Evolutionary conservation across 2,797 vertebrate genomes (phyloP).

Genomic region (Gymnocypris eckloni): DNA sequence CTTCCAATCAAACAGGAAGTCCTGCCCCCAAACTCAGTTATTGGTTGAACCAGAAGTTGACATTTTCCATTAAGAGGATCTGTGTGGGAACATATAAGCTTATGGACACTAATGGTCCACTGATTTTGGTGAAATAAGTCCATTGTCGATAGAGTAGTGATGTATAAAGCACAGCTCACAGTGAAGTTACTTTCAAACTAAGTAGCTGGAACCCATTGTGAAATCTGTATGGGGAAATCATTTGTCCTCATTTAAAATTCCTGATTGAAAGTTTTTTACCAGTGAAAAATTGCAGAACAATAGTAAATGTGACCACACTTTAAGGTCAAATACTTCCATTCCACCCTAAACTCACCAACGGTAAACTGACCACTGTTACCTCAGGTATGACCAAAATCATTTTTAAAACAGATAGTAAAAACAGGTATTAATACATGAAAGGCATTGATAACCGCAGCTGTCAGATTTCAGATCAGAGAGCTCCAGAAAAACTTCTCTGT

Average conservation of each 20-base stretch:
- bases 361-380: background rate
- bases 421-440: background rate
- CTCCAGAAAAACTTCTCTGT: background rate
- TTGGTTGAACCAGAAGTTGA: background rate
- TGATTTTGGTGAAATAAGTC: background rate
- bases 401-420: background rate
- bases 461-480: background rate
- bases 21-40: background rate
- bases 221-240: background rate
- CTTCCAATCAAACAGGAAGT: background rate
- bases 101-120: background rate
- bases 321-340: background rate
- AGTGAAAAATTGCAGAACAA: background rate
- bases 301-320: background rate
- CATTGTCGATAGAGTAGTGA: background rate
- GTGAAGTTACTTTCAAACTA: background rate
- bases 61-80: background rate
- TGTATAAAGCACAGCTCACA: background rate
- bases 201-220: background rate
- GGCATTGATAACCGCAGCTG: background rate
- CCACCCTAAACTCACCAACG: background rate
- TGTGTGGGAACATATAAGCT: background rate
- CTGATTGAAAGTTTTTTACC: background rate
- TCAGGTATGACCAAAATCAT: background rate
- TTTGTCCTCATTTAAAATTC: background rate